Percentiles rank a stretch among this genome's conserved stretches.
Conservation (phyloP, 2,888 invertebrate species). For the Clunio marinus region DNA sequence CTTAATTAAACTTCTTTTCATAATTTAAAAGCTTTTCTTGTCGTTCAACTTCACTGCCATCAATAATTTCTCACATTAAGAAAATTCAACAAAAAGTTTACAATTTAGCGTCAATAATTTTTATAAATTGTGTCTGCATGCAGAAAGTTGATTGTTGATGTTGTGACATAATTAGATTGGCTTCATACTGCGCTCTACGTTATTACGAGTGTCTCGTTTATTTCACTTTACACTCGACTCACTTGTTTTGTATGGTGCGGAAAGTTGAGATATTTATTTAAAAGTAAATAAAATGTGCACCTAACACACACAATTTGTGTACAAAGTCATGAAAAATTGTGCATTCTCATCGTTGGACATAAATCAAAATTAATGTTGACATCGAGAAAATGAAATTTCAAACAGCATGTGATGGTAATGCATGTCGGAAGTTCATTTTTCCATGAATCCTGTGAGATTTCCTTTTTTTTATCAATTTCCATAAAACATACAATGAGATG, state of each 20-base stretch:
- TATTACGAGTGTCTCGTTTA: not conserved
- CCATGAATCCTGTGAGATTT: too few species aligned
- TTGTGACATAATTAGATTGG: constrained; percentile 29
- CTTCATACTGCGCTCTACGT: constrained; percentile 20
- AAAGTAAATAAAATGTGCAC: too few species aligned
- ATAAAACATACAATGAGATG: too few species aligned
- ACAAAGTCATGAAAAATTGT: not conserved
- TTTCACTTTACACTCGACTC: not conserved
- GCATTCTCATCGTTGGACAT: constrained; percentile 19
- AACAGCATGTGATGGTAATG: not conserved
- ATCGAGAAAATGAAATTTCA: not conserved
- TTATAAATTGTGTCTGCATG: not conserved
- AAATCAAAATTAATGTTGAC: constrained; percentile 34
- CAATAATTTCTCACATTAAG: too few species aligned
- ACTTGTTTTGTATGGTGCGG: too few species aligned
- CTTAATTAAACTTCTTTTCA: too few species aligned
- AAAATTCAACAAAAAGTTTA: too few species aligned
- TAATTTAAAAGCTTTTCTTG: too few species aligned
- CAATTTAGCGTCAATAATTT: too few species aligned
- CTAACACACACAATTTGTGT: not conserved
- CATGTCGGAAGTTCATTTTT: not conserved
- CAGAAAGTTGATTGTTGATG: not conserved
- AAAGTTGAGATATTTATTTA: too few species aligned
- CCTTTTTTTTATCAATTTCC: too few species aligned
- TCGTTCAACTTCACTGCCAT: too few species aligned